Conservation (phyloP, 92 coral and sea anemone genomes). For the Siderastrea radians region DNA sequence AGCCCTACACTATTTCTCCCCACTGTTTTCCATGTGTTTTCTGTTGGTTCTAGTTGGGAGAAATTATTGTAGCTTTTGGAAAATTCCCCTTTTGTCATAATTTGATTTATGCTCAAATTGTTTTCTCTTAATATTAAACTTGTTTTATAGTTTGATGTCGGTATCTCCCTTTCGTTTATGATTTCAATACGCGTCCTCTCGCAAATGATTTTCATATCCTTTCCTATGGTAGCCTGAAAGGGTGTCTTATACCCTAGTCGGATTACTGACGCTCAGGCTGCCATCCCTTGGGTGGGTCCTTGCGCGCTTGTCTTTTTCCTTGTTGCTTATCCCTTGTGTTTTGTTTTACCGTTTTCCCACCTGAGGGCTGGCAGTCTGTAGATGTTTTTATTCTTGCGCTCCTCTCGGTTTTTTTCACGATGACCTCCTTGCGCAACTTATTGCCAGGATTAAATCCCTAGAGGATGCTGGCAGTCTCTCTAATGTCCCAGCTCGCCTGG, state of each 20-base stretch:
- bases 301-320: neutral
- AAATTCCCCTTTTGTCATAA: neutral
- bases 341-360: too few relatives aligned
- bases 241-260: neutral
- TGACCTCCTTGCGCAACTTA: too few relatives aligned
- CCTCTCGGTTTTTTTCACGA: too few relatives aligned
- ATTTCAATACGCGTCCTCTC: conserved; percentile 2
- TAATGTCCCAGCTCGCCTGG: too few relatives aligned
- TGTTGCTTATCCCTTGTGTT: neutral
- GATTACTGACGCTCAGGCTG: neutral
- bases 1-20: too few relatives aligned
- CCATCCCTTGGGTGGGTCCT: neutral
- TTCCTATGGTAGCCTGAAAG: neutral
- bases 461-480: too few relatives aligned
- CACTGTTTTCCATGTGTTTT: too few relatives aligned
- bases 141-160: neutral
- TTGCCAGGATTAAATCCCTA: too few relatives aligned
- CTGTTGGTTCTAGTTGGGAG: too few relatives aligned
- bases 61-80: too few relatives aligned
- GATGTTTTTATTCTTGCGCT: too few relatives aligned
- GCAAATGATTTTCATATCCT: neutral
- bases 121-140: neutral
- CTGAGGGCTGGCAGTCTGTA: too few relatives aligned
- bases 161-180: neutral
- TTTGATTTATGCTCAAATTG: neutral